These are phyloP conservation scores for Phymorhynchus buccinoides DNA, from an alignment of 1,140 invertebrate genomes.

Conservation along the genomic window DNA sequence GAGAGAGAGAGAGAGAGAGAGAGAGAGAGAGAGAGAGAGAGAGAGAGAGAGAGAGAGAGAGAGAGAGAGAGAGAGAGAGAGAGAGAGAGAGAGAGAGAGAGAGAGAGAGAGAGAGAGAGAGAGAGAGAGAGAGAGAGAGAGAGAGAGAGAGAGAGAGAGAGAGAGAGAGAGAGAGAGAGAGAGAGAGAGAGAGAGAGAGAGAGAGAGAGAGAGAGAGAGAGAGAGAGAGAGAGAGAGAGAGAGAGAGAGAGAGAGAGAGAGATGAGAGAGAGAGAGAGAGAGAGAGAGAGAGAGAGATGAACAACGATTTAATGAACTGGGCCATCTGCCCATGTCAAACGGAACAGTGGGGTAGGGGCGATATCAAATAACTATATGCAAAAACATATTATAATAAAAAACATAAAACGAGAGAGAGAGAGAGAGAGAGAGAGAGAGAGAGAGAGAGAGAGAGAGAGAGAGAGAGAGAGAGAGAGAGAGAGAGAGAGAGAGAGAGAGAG, in stretches of 20 bases:
- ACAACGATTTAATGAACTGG: no score
- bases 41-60: not conserved
- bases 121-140: not conserved
- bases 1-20: not conserved
- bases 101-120: not conserved
- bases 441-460: not conserved
- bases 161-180: not conserved
- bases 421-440: not conserved
- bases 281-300: not conserved
- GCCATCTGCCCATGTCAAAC: no score
- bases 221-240: not conserved
- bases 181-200: not conserved
- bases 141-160: constrained; percentile 21
- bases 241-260: constrained; percentile 22
- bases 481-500: no score
- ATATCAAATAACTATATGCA: no score
- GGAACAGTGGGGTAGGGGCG: no score
- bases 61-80: not conserved
- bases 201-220: not conserved
- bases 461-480: not conserved
- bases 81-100: constrained; percentile 1
- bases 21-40: not conserved
- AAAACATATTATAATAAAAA: not conserved
- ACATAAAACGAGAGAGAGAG: not conserved
- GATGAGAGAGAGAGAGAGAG: not conserved